Conservation (phyloP, 2,113 vertebrate species). For the Panurus biarmicus region DNA sequence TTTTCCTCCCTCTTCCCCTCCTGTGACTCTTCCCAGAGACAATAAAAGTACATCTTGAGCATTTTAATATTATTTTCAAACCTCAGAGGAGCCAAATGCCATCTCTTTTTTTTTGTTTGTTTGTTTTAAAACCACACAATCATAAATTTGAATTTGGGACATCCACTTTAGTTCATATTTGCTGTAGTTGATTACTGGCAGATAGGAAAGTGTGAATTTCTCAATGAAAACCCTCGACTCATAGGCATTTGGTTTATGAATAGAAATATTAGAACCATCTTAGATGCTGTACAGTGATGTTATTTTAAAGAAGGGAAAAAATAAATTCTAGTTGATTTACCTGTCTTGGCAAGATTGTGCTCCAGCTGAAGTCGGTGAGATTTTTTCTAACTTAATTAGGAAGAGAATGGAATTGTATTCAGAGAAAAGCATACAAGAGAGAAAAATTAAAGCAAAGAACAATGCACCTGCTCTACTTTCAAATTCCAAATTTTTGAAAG, state of each 20-base stretch:
- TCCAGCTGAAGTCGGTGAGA: neutral
- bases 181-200: neutral
- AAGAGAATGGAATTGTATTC: neutral
- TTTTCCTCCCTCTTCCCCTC: neutral
- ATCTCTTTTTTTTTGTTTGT: neutral
- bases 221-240: neutral
- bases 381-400: neutral
- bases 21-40: neutral
- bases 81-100: neutral
- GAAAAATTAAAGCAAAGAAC: neutral
- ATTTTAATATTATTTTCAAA: neutral
- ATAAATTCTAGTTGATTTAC: neutral
- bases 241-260: neutral
- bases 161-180: neutral
- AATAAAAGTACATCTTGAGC: neutral
- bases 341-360: neutral
- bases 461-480: constrained; percentile 49
- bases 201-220: neutral
- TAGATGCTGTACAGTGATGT: neutral
- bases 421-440: neutral
- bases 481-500: constrained; percentile 24
- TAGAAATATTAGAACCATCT: neutral
- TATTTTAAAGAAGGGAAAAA: constrained; percentile 9
- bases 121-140: neutral
- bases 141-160: neutral